Conservation (phyloP, 2,797 vertebrate species). For the Carcharodon carcharias region DNA sequence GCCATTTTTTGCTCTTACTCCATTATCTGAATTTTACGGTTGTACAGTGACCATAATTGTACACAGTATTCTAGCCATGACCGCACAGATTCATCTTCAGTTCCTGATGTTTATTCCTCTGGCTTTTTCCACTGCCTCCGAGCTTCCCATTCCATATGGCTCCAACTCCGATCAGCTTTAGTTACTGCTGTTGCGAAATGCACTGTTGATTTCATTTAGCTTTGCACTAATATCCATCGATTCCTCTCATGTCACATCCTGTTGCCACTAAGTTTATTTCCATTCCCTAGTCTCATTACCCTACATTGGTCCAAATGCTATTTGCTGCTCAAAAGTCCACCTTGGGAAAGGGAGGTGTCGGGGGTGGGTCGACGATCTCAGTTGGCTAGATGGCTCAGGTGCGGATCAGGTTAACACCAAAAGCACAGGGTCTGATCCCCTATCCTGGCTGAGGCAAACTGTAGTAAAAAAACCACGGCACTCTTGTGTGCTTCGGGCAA, state of each 20-base stretch:
- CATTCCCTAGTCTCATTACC: no score
- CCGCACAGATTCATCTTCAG: neutral
- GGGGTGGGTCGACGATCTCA: no score
- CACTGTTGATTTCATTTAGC: neutral
- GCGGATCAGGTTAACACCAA: no score
- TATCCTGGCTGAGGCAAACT: no score
- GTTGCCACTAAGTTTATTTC: neutral
- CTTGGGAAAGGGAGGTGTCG: no score
- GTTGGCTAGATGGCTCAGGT: no score
- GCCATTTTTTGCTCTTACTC: neutral
- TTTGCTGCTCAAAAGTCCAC: neutral
- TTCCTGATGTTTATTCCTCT: neutral
- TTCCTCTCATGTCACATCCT: neutral
- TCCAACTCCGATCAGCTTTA: neutral
- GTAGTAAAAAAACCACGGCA: no score
- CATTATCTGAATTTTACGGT: neutral
- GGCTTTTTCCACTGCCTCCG: neutral
- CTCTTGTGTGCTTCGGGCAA: no score
- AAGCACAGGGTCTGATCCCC: no score
- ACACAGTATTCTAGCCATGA: neutral
- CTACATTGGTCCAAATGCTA: neutral
- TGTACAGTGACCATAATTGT: neutral
- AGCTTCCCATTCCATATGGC: no score
- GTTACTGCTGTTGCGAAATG: neutral
- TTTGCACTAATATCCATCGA: neutral